Conservation (phyloP, 1,140 invertebrate species). For the Zaprionus camerounensis region DNA sequence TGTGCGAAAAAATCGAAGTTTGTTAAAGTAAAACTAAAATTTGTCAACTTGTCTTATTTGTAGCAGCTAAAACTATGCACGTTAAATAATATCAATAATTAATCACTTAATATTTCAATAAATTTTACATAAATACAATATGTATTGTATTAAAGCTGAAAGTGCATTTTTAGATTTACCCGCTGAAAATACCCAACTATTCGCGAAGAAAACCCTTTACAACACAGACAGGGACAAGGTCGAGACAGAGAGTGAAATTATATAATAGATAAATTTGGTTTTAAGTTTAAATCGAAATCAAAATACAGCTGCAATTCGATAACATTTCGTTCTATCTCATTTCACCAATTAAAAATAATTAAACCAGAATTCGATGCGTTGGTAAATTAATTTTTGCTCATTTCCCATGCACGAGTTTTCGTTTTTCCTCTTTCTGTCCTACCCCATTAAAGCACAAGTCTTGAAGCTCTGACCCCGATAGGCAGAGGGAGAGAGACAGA, state of each 20-base stretch:
- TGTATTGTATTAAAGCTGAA: too few relatives aligned
- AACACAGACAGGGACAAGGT: neutral
- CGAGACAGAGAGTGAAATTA: slow-evolving; percentile 4
- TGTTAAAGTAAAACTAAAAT: too few relatives aligned
- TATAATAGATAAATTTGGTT: slow-evolving; percentile 4
- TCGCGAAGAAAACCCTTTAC: neutral
- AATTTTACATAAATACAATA: too few relatives aligned
- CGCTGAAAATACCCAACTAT: neutral
- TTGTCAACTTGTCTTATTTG: too few relatives aligned
- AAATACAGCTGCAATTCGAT: slow-evolving; percentile 10
- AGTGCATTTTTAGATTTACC: too few relatives aligned
- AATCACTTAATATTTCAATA: too few relatives aligned
- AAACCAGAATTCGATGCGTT: slow-evolving; percentile 55
- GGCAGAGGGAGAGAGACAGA: too few relatives aligned
- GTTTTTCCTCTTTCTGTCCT: neutral
- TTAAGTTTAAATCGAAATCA: slow-evolving; percentile 19
- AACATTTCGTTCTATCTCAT: slow-evolving; percentile 13
- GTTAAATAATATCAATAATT: too few relatives aligned
- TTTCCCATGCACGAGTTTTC: slow-evolving; percentile 56
- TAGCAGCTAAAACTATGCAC: too few relatives aligned
- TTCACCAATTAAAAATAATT: slow-evolving; percentile 67
- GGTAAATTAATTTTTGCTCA: slow-evolving; percentile 63
- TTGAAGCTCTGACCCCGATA: neutral
- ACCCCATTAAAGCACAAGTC: slow-evolving; percentile 7
- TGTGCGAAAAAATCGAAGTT: too few relatives aligned